Conservation (phyloP, 2,797 vertebrate species). For the Rhynchotus rufescens region DNA sequence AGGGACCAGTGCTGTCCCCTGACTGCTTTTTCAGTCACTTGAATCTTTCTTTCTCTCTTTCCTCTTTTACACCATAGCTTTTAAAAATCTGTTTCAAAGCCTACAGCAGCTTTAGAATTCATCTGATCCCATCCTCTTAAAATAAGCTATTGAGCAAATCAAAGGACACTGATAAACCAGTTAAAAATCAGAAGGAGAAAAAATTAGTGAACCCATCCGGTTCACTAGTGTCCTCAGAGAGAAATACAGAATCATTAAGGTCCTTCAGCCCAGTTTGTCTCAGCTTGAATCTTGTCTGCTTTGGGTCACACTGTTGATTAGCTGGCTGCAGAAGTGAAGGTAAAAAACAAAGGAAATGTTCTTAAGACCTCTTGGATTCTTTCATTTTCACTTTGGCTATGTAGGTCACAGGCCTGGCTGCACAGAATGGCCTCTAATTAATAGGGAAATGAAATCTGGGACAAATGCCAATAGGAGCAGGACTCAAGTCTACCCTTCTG, state of each 20-base stretch:
- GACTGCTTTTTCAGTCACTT: background rate
- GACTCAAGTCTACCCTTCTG: background rate
- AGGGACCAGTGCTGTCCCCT: background rate
- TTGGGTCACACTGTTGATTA: background rate
- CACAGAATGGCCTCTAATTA: background rate
- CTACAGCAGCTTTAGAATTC: background rate
- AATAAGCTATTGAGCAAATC: slow-evolving; percentile 47
- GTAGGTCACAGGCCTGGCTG: background rate
- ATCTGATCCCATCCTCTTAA: slow-evolving; percentile 21
- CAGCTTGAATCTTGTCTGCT: background rate
- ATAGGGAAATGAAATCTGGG: background rate
- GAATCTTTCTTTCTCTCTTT: background rate
- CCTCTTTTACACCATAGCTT: background rate
- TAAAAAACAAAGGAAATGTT: background rate
- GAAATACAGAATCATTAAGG: background rate
- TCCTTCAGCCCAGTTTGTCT: background rate
- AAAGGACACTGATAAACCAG: slow-evolving; percentile 49
- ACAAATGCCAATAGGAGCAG: background rate
- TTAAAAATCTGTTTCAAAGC: slow-evolving; percentile 41
- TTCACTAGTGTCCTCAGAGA: background rate
- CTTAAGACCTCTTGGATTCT: background rate
- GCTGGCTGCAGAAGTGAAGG: background rate
- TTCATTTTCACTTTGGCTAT: background rate
- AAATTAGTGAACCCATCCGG: background rate
- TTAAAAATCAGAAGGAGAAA: slow-evolving; percentile 53